Evolutionary conservation across 2,113 vertebrate genomes (phyloP), one percentile per base, ranked within the genome.

Genomic region (Osmerus mordax): DNA sequence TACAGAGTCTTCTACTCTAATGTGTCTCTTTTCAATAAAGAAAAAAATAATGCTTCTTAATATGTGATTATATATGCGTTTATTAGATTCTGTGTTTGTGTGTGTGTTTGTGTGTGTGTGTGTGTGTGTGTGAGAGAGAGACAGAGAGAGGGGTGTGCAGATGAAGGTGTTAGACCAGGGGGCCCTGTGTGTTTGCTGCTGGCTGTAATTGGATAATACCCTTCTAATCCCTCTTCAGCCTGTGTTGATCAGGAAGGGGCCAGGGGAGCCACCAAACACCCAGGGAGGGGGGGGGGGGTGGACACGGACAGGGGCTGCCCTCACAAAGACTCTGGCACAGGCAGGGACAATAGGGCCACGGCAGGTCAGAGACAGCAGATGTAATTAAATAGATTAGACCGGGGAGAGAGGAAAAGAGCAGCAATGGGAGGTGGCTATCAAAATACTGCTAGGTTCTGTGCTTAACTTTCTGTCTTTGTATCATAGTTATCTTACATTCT

Each of bases 11-110:
- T 92, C 86, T 91, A 93, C 91, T 91, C 92, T 93, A 90, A 91
- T 88, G 88, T 91, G 90, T 95, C 94, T 94, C 94, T 95, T 95
- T 95, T 95, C 93, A 97, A 97, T 97, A 97, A 98, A 98, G 93
- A 93, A 88, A 70, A 92, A 87, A 88, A 89, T 87, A 90, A 91
- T 93, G 81, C 82, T 83, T 90, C 85, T 86, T 92, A 86, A 89
- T 85, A 86, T 87, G 32, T 70, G n/a, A 18, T 75, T 64, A 41
- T 36, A 36, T 7, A 36, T 70, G 71, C 82, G 51, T 19, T 63
- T 63, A 4, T 28, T 32, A 32, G 14, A 64, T 63, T 25, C 32
- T 47, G 36, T n/a, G n/a, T 65, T 1, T 21, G 7, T 56, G 53
- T 12, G 58, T 65, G 65, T 56, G 65, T 69, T 29, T 25, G 19